Conservation (phyloP, 2,797 vertebrate species). For the Nyctalus aviator region DNA sequence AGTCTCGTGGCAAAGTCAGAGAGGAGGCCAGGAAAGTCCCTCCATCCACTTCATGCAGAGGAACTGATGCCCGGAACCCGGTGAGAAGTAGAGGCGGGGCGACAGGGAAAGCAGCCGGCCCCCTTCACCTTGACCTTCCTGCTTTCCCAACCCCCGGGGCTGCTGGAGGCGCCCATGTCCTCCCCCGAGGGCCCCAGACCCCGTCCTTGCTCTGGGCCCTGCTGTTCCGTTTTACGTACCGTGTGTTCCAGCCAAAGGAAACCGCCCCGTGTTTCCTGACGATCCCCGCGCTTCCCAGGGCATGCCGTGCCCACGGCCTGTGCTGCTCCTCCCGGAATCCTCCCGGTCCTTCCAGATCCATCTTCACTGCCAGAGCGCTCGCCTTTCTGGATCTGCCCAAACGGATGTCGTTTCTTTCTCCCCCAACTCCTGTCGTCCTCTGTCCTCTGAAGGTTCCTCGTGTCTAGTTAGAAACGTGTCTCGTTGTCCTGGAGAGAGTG, state of each 20-base stretch:
- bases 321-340: background rate
- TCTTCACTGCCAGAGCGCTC: background rate
- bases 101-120: background rate
- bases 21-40: conserved; percentile 77
- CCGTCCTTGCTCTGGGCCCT: background rate
- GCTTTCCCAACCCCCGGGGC: background rate
- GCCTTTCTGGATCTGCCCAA: background rate
- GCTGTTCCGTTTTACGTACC: background rate
- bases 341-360: no score
- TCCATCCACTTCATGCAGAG: background rate
- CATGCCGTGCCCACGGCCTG: background rate
- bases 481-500: background rate
- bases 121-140: conserved; percentile 53
- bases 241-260: background rate
- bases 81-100: background rate
- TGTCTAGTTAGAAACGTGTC: background rate
- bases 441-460: background rate
- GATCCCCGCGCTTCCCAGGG: background rate
- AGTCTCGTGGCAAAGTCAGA: conserved; percentile 66
- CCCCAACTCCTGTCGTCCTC: rapidly evolving
- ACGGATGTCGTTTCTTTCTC: background rate
- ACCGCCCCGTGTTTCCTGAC: background rate
- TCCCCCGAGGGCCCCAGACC: background rate
- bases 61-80: conserved; percentile 45
- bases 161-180: background rate